Evolutionary conservation across 2,113 vertebrate genomes (phyloP).

Genomic region (Hylia prasina): DNA sequence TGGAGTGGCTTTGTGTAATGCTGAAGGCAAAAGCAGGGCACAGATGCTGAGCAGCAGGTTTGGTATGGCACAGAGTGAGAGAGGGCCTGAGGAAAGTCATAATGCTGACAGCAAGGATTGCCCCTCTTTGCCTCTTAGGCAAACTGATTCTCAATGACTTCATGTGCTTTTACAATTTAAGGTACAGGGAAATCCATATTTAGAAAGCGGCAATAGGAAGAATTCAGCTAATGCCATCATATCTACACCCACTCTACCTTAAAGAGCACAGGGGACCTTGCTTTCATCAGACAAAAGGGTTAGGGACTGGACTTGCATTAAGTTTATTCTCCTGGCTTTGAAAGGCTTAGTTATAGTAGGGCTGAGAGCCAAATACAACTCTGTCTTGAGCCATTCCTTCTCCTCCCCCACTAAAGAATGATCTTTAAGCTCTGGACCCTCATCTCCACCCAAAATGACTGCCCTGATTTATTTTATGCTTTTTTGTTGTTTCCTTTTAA

Average conservation of each 20-base stretch:
- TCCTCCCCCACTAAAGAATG: constrained; percentile 20
- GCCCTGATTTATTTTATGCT: constrained; percentile 35
- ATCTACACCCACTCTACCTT: neutral
- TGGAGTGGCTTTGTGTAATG: neutral
- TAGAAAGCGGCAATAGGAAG: neutral
- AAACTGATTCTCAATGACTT: neutral
- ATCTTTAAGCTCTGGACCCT: constrained; percentile 30
- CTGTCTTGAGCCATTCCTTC: neutral
- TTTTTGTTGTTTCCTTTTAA: constrained; percentile 45
- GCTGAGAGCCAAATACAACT: constrained; percentile 29
- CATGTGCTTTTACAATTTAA: neutral
- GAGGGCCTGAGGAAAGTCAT: neutral
- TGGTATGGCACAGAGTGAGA: neutral
- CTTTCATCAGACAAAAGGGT: neutral
- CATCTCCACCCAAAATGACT: constrained; percentile 54
- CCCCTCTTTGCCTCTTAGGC: neutral
- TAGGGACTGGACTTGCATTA: neutral
- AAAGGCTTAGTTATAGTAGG: constrained; percentile 10
- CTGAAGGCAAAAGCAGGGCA: neutral
- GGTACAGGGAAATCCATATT: neutral
- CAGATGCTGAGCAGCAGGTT: neutral
- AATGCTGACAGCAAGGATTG: neutral
- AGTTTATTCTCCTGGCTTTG: constrained; percentile 11
- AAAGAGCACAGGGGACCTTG: neutral
- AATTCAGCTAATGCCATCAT: neutral